Base-by-base conservation (phyloP, 64 coral and sea anemone genomes). In the Astreopora myriophthalma region DNA sequence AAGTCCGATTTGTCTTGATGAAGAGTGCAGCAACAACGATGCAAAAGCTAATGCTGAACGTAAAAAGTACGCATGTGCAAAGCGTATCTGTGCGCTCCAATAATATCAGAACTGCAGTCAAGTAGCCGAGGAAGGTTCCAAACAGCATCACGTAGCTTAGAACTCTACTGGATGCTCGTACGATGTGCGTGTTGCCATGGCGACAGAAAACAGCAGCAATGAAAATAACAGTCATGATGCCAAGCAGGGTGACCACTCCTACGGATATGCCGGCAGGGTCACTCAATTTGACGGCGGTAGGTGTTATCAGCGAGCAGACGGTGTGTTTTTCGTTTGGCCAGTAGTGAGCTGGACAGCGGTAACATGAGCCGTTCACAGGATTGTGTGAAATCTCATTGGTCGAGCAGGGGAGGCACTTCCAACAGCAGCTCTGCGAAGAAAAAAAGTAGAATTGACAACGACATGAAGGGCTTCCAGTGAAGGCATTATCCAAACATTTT, bases 1-100 rank as follows among this genome's bases (percentile, higher is more conserved):
- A 88, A 68, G 94, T 94, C 49, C 96, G 84, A 57, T 98, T 98
- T 28, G 96, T 98, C 64, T 94, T 98, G 9, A 88, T 85, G 5
- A 98, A 25, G 22, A 98, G 46, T 16, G 96, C 94, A 19, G 92
- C 96, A 12, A 94, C 92, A 49, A 98, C 23, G 34, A 90, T 63
- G 89, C 96, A 77, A 66, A 92, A 92, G 6, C 93, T 89, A 32
- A 88, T 81, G 61, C 93, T 95, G 77, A 86, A 94, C 35, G 75
- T 79, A 62, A 92, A 98, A 16, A 95, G 60, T 25, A 92, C 85
- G 29, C 25, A 69, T 76, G 52, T 46, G 67, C 86, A 92, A 20
- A 92, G 40, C 7, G 44, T 25, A 31, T 87, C 85, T 12, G 82
- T 95, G 69, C 89, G 89, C 20, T 85, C 85, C 22, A 85, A 64